These are phyloP conservation scores for Dasyornis broadbenti DNA, from an alignment of 2,113 vertebrate species.

Conservation along the genomic window DNA sequence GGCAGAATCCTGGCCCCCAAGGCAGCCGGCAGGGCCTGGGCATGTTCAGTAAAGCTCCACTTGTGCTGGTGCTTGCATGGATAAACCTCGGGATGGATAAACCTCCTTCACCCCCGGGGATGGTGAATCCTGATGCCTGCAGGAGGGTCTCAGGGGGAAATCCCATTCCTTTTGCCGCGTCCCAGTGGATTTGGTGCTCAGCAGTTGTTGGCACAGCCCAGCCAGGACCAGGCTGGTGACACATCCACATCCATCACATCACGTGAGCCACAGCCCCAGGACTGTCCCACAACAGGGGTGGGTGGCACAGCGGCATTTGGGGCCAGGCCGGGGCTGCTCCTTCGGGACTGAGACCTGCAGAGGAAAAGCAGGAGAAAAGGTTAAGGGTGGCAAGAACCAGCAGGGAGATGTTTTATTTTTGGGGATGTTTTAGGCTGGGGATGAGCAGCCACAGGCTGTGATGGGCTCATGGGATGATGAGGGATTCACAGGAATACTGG, in stretches of 20 bases:
- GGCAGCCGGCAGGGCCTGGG: fast-evolving
- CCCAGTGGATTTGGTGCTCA: fast-evolving
- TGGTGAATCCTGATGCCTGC: background rate
- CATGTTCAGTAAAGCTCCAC: background rate
- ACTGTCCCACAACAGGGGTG: fast-evolving
- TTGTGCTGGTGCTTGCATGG: fast-evolving
- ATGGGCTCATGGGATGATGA: fast-evolving
- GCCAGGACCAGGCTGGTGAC: background rate
- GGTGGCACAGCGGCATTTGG: background rate
- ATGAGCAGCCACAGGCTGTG: fast-evolving
- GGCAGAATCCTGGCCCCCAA: fast-evolving
- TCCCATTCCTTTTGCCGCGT: fast-evolving
- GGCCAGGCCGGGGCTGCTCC: background rate
- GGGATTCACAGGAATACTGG: fast-evolving
- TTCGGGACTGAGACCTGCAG: background rate
- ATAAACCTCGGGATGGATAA: background rate
- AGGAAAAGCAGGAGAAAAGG: background rate
- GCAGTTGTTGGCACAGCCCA: fast-evolving
- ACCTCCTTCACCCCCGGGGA: background rate
- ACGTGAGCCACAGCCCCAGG: fast-evolving
- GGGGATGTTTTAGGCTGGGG: background rate
- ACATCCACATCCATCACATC: background rate
- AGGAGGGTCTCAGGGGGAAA: background rate
- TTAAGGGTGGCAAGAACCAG: background rate
- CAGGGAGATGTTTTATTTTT: background rate